Evolutionary conservation across 2,113 vertebrate genomes (phyloP), one percentile per base, ranked within the genome.

Genomic region (Etheostoma spectabile): DNA sequence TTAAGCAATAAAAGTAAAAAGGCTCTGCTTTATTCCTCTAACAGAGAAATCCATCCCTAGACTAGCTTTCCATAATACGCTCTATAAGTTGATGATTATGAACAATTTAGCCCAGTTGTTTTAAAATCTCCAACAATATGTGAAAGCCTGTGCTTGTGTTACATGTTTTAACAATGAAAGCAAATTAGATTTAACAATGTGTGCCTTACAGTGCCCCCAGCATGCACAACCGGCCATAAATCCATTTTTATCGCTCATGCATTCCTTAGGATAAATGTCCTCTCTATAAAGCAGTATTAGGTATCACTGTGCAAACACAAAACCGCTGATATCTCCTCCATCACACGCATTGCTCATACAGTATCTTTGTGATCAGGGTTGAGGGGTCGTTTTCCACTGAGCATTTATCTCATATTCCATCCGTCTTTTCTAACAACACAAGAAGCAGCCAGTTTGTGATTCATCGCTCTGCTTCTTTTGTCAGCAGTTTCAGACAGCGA

Each of bases 261-360:
- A 91, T 93, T 91, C 92, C 86, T 79, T 19, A 42, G 85, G 83
- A 90, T 86, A 61, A 78, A 91, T 83, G 79, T 88, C 84, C 60
- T 80, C 63, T 71, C 52, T 63, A 38, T 74, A 86, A 80, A 79
- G 88, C 33, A 18, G 80, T 72, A 82, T 90, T 83, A 30, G 68
- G 82, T 90, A 68, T 92, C 85, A 52, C 83, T 67, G 79, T 66
- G 85, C 83, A 86, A 91, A 89, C 87, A 90, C 74, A 63, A 74
- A 84, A 22, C 75, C 35, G 3, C 51, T 49, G 87, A 80, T 79
- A 79, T 86, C 69, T 61, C 65, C 84, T 82, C 33, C 55, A 63
- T 79, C 82, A 18, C 71, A 53, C 68, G 71, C 64, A 46, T 66
- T 24, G 75, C 85, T 83, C 80, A 66, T 45, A 60, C 74, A 77